Percentiles rank a stretch among this genome's conserved stretches.
These are phyloP conservation scores for Agapornis roseicollis DNA, from an alignment of 2,113 vertebrate genomes.

Conservation along the genomic window DNA sequence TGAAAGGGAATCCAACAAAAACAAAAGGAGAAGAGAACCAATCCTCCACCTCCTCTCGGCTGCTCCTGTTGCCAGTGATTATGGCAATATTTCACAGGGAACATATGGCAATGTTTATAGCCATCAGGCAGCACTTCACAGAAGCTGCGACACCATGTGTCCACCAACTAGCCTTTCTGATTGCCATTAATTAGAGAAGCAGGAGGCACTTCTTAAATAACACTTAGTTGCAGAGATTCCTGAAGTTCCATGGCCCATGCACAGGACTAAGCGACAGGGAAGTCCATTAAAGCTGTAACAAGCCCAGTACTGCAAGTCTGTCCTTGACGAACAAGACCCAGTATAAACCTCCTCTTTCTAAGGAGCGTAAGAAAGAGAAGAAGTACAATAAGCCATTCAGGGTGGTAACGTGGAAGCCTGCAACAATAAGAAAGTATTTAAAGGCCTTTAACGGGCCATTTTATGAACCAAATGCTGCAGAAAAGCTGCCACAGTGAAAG, in stretches of 20 bases:
- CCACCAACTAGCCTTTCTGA: slow-evolving; percentile 77
- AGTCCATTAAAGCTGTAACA: slow-evolving; percentile 48
- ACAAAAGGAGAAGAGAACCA: slow-evolving; percentile 20
- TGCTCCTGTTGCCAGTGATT: slow-evolving; percentile 66
- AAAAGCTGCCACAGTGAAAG: slow-evolving; percentile 6
- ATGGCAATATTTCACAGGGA: slow-evolving; percentile 71
- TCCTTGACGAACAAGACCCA: slow-evolving; percentile 32
- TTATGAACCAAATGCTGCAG: slow-evolving; percentile 1
- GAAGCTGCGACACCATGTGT: slow-evolving; percentile 75
- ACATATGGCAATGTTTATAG: slow-evolving; percentile 77
- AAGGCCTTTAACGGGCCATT: slow-evolving; percentile 32
- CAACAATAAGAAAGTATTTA: slow-evolving; percentile 41
- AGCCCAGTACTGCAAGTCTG: not conserved
- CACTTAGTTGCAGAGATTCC: slow-evolving; percentile 52
- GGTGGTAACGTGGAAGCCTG: slow-evolving; percentile 5
- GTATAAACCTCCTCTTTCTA: not conserved
- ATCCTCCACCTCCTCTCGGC: slow-evolving; percentile 58
- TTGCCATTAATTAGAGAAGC: slow-evolving; percentile 77
- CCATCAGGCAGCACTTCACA: slow-evolving; percentile 78
- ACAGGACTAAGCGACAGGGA: slow-evolving; percentile 45
- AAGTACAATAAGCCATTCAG: not conserved
- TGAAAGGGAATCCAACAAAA: not conserved
- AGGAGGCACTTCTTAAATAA: slow-evolving; percentile 68
- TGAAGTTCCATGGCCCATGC: slow-evolving; percentile 53
- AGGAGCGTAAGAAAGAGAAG: not conserved